Base-by-base conservation (phyloP, 1,140 invertebrate species). In the Scaptomyza pallida region DNA sequence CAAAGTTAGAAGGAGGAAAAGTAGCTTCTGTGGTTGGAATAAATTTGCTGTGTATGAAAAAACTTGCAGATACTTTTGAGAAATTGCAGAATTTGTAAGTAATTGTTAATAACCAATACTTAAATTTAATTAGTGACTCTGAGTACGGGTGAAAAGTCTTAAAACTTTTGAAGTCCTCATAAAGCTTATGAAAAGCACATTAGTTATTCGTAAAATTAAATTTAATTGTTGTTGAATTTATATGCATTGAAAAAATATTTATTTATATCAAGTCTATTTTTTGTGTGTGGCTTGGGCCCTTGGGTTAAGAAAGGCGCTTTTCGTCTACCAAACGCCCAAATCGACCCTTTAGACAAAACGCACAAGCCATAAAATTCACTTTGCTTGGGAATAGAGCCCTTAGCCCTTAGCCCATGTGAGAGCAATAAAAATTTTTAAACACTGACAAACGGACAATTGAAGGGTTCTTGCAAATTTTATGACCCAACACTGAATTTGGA, bases 311-410 rank as follows among this genome's bases (percentile, higher is more conserved):
- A 37, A 37, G 33, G 0, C 12, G 33, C 33, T 37, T 37, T 37
- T 37, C 33, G 5, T 37, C 33, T 35, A 12, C 50, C 6, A 15
- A 55, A 67, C 23, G 17, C 63, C 48, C 55, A 61, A 68, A 43
- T 54, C 26, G 43, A 54, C 55, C 21, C 44, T 68, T 72, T 48
- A 23, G 56, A 12, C 33, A 43, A 21, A 63, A 59, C 41, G 41
- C 48, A 45, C 37, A 48, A 9, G 16, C 51, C 48, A 60, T 71
- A 65, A 56, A 75, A 83, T 78, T 75, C 54, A 83, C 67, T 85
- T 67, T 61, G 40, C 3, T 15, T 60, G 47, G 33, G 26, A 52
- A 60, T 72, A 26, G 43, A 56, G 15, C 26, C 44, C 43, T 51
- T 45, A 8, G 54, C 40, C 48, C 17, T 21, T n/a, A 62, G 63